phyloP scores from a whole-genome alignment of 2,888 invertebrate species.

The Hedya salicella region DNA sequence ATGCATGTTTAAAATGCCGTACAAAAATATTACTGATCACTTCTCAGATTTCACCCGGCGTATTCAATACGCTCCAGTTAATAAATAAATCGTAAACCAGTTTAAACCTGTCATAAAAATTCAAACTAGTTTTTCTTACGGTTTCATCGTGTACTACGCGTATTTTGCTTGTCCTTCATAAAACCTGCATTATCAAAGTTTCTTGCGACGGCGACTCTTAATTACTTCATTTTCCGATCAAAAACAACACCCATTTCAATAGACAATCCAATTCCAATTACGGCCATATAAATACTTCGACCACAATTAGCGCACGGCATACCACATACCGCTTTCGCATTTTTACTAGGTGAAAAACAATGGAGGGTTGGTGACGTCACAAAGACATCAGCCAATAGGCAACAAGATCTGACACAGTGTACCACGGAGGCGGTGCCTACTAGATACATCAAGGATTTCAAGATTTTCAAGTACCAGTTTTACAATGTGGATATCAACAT shows the following conservation, averaged over 20 bases:
- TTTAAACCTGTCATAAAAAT: no score
- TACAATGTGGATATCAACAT: conserved; percentile 13
- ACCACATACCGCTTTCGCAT: conserved; percentile 11
- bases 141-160: no score
- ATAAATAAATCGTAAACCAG: no score
- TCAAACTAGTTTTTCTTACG: no score
- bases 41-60: no score
- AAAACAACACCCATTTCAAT: neutral
- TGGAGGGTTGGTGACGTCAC: conserved; percentile 27
- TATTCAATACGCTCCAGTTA: no score
- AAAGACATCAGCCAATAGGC: conserved; percentile 43
- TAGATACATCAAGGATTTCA: conserved; percentile 38
- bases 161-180: no score
- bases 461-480: conserved; percentile 39
- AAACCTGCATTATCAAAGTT: no score
- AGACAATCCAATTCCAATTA: conserved; percentile 3
- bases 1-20: no score
- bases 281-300: conserved; percentile 6
- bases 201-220: no score
- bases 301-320: conserved; percentile 15
- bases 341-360: conserved; percentile 30
- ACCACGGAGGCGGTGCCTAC: conserved; percentile 43
- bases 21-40: no score
- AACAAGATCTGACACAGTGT: conserved; percentile 8
- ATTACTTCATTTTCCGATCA: conserved; percentile 26